Conservation (phyloP, 2,888 invertebrate genomes). For the Perizoma affinitatum region DNA sequence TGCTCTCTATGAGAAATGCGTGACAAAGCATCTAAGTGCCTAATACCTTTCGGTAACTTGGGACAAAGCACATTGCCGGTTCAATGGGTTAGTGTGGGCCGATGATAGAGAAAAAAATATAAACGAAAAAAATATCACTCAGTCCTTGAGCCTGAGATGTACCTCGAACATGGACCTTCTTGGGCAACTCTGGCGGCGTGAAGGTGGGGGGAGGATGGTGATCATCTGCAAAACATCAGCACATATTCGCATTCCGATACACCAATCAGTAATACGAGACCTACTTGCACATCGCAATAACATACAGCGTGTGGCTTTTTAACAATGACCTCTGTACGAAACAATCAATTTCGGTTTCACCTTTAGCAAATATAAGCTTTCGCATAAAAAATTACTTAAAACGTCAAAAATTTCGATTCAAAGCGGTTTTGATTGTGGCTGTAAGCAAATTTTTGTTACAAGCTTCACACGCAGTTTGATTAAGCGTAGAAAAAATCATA, state of each 20-base stretch:
- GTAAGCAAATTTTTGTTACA: constrained; percentile 37
- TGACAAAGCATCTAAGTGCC: constrained; percentile 82
- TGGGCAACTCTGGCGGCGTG: constrained; percentile 99
- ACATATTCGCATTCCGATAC: constrained; percentile 85
- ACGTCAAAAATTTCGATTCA: constrained; percentile 22
- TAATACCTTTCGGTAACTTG: constrained; percentile 65
- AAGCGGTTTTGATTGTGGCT: constrained; percentile 34
- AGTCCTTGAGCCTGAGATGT: constrained; percentile 80
- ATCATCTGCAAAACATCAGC: constrained; percentile 96
- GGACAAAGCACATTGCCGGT: constrained; percentile 75
- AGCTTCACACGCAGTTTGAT: constrained; percentile 33
- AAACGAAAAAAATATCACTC: constrained; percentile 66
- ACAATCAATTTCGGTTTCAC: constrained; percentile 52
- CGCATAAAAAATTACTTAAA: constrained; percentile 22
- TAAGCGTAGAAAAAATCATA: constrained; percentile 31
- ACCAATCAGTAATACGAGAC: constrained; percentile 75
- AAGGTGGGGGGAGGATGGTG: constrained; percentile 98
- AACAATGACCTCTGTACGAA: constrained; percentile 43
- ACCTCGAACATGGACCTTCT: constrained; percentile 99
- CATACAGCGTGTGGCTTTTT: constrained; percentile 63
- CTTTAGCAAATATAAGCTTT: constrained; percentile 42
- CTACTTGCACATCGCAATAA: constrained; percentile 70
- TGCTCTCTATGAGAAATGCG: constrained; percentile 80
- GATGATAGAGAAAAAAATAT: constrained; percentile 68
- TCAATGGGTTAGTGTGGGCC: constrained; percentile 73